Percentiles rank a stretch among this genome's conserved stretches.
Evolutionary conservation across 2,888 invertebrate genomes (phyloP).

Genomic region (Blastobasis adustella): DNA sequence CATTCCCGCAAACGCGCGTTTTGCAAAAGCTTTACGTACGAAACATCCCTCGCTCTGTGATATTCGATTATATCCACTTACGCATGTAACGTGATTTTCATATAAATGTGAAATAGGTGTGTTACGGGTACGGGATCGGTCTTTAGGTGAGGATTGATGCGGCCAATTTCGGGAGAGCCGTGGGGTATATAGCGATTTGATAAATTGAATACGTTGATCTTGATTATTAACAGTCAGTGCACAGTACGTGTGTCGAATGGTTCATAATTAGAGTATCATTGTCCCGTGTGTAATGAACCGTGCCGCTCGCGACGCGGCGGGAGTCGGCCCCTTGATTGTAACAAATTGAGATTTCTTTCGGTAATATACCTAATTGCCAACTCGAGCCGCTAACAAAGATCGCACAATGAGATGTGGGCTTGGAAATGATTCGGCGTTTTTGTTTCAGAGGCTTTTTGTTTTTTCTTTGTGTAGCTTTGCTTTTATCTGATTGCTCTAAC

Average conservation of each 20-base stretch:
- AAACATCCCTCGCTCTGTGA: constrained; percentile 30
- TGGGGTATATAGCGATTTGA: constrained; percentile 10
- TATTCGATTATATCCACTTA: constrained; percentile 21
- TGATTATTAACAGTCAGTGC: constrained; percentile 55
- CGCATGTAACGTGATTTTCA: constrained; percentile 23
- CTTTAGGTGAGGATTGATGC: too few species aligned
- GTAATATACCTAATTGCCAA: constrained; percentile 38
- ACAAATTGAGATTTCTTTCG: constrained; percentile 64
- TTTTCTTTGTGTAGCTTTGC: too few species aligned
- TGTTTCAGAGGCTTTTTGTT: background rate
- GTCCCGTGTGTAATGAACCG: constrained; percentile 56
- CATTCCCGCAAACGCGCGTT: constrained; percentile 33
- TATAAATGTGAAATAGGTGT: constrained; percentile 9
- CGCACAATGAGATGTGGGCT: constrained; percentile 41
- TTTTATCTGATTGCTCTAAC: too few species aligned
- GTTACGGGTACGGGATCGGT: too few species aligned
- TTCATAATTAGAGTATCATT: constrained; percentile 68
- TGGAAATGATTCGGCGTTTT: constrained; percentile 40
- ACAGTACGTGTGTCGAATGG: constrained; percentile 60
- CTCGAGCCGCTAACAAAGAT: constrained; percentile 28
- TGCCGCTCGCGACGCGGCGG: constrained; percentile 33
- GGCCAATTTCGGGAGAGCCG: background rate
- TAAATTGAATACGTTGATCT: constrained; percentile 27
- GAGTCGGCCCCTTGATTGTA: constrained; percentile 50
- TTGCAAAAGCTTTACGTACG: constrained; percentile 28